Evolutionary conservation across 2,797 vertebrate genomes (phyloP), one percentile per base, ranked within the genome.

Genomic region (Pampus argenteus): DNA sequence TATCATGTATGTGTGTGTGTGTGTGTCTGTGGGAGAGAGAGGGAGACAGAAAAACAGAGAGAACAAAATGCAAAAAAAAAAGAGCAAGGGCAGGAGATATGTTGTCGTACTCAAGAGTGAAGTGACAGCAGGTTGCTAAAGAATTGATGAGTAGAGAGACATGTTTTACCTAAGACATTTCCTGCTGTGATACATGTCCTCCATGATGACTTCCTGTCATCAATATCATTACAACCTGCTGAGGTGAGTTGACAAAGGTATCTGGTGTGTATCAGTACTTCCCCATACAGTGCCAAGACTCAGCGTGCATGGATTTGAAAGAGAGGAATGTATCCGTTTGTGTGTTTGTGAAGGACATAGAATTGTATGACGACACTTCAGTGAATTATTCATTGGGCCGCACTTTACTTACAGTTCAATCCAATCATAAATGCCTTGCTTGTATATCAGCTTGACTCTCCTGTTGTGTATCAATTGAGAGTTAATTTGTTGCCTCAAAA

Each of bases 81-180:
- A 45, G 51, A 78, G 48, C 38, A 65, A 76, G 38, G 71, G 36
- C 44, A 71, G 45, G 64, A 84, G 56, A 78, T 66, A 40, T 59
- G 73, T 62, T 47, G 76, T 64, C 54, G 67, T 67, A 67, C 67
- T 74, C 65, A 67, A 75, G 78, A 80, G 66, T 45, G 66, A 88
- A 79, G 77, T 82, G 90, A 90, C 90, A 89, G 91, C 90, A 88
- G 88, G 91, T 92, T 89, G 84, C 89, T 89, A 63, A 88, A 91
- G 86, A 92, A 95, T 92, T 91, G 90, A 94, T 93, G 91, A 92
- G 86, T 29, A 74, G 85, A 80, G 78, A 85, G 88, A 90, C 92
- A 91, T 91, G 89, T 89, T 91, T 94, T 91, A 91, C 90, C 91
- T 71, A 49, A 87, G 88, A 90, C 88, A 77, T 79, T 85, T 89